Evolutionary conservation across 2,113 vertebrate genomes (phyloP).

Genomic region (Grallaria varia): DNA sequence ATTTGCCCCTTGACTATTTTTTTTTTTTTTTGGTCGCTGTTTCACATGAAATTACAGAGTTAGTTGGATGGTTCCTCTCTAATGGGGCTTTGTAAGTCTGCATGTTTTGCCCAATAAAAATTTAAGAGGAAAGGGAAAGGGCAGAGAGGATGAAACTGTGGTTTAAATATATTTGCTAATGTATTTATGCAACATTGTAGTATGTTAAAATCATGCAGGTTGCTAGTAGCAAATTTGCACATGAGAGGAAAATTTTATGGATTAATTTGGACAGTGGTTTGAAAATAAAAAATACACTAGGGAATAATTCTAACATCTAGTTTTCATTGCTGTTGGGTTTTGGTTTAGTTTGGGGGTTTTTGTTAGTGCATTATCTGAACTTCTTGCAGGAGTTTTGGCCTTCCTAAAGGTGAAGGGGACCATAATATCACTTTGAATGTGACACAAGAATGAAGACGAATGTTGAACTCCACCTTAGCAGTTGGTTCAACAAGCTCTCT

Average conservation of each 20-base stretch:
- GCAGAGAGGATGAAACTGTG: background rate
- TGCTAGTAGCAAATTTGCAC: background rate
- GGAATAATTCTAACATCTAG: background rate
- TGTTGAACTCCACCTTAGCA: background rate
- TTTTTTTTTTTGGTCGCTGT: background rate
- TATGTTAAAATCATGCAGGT: background rate
- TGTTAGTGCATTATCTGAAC: background rate
- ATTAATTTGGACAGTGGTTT: background rate
- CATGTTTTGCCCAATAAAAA: background rate
- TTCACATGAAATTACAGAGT: background rate
- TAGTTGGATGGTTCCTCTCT: background rate
- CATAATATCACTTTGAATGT: background rate
- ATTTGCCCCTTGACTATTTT: accelerated
- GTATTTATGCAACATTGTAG: background rate
- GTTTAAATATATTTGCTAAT: background rate
- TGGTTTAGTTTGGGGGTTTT: background rate
- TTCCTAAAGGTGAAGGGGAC: background rate
- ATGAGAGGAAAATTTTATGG: background rate
- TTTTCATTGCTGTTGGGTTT: too few species aligned
- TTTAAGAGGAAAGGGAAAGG: background rate
- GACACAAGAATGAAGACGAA: background rate
- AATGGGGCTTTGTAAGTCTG: background rate
- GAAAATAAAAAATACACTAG: background rate
- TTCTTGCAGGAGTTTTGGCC: background rate
- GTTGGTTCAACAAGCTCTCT: background rate